A percentile compares a stretch with the other conserved stretches of the same genome.
Evolutionary conservation across 1,140 invertebrate genomes (phyloP).

Genomic region (Saccostrea cuccullata): DNA sequence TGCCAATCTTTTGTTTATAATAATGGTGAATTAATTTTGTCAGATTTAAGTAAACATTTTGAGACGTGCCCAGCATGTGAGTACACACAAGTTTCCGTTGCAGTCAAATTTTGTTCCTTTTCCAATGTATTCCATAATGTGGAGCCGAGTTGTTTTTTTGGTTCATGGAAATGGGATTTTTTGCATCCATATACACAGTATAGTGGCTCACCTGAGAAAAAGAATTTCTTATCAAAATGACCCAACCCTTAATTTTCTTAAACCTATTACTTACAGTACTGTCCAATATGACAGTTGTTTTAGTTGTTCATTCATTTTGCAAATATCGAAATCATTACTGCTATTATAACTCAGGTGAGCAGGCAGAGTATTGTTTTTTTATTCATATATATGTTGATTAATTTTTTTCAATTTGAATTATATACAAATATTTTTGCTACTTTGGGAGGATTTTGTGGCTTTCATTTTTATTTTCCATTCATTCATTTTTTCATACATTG

Average conservation of each 20-base stretch:
- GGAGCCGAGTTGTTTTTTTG: not conserved
- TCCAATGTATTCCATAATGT: not conserved
- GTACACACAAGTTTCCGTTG: slow-evolving; percentile 39
- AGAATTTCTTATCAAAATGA: too few relatives aligned
- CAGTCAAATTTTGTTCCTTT: not conserved
- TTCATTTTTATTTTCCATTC: not conserved
- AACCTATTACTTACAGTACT: too few relatives aligned
- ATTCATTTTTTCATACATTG: too few relatives aligned
- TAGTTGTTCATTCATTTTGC: too few relatives aligned
- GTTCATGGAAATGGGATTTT: slow-evolving; percentile 25
- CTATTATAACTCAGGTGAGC: too few relatives aligned
- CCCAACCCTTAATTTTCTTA: too few relatives aligned
- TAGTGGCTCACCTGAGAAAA: not conserved
- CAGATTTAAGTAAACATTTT: slow-evolving; percentile 60
- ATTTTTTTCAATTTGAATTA: not conserved
- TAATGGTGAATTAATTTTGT: slow-evolving; percentile 11
- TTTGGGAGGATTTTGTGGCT: not conserved
- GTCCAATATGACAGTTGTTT: too few relatives aligned
- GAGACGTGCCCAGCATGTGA: slow-evolving; percentile 59
- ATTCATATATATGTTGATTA: not conserved
- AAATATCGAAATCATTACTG: too few relatives aligned
- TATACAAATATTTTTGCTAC: not conserved
- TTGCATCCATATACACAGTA: not conserved
- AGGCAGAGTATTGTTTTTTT: too few relatives aligned
- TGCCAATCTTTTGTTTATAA: not conserved